Conservation (phyloP, 2,113 vertebrate genomes). For the Sturnira hondurensis region DNA sequence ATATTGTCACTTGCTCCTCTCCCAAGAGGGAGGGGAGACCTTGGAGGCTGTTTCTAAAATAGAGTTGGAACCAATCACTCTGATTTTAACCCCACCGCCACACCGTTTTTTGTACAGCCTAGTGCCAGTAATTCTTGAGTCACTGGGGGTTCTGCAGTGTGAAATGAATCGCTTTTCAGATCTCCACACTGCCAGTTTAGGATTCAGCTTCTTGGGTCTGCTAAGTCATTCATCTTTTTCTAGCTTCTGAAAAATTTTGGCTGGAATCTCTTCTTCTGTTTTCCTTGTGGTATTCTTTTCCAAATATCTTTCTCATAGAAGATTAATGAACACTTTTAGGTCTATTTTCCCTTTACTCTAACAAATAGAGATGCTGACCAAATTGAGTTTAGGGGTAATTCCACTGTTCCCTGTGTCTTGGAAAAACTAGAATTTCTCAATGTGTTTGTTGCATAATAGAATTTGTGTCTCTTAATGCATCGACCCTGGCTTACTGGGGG, state of each 20-base stretch:
- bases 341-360: background rate
- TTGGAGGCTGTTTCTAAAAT: background rate
- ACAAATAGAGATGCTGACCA: constrained; percentile 39
- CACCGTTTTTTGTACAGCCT: background rate
- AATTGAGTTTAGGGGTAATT: constrained; percentile 25
- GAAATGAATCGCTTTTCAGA: background rate
- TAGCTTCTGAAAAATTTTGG: constrained; percentile 38
- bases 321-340: constrained; percentile 2
- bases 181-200: background rate
- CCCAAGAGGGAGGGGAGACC: background rate
- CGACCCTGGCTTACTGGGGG: constrained; percentile 17
- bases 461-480: constrained; percentile 31
- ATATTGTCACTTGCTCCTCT: background rate
- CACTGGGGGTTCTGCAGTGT: background rate
- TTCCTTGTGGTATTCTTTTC: constrained; percentile 19
- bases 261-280: constrained; percentile 1
- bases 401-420: background rate
- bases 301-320: constrained; percentile 31
- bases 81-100: background rate
- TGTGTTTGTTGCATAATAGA: constrained; percentile 9
- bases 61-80: background rate
- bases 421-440: background rate
- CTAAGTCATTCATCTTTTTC: constrained; percentile 15
- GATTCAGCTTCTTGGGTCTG: constrained; percentile 11
- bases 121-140: background rate